These are phyloP conservation scores for Ophion costatus DNA, from an alignment of 2,888 invertebrate genomes.

Conservation along the genomic window DNA sequence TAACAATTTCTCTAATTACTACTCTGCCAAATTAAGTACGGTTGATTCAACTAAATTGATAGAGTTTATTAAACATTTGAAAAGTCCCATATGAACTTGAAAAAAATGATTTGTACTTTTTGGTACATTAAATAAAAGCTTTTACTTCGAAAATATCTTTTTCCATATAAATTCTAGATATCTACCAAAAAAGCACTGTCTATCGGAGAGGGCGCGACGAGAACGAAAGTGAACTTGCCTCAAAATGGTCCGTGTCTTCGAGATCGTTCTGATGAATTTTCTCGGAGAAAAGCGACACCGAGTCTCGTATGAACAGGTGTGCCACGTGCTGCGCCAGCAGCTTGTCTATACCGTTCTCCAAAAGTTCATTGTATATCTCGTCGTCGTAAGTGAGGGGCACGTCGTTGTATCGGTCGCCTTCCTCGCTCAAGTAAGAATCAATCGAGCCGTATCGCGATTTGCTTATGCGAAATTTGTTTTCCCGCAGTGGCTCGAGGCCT, in stretches of 20 bases:
- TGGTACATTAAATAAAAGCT: too few species aligned
- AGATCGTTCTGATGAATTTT: slow-evolving; percentile 96
- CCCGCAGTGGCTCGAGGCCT: slow-evolving; percentile 89
- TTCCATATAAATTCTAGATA: too few species aligned
- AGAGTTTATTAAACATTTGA: too few species aligned
- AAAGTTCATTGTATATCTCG: slow-evolving; percentile 91
- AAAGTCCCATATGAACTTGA: too few species aligned
- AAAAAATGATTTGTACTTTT: too few species aligned
- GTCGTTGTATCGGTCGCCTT: slow-evolving; percentile 96
- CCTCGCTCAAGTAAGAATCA: slow-evolving; percentile 96
- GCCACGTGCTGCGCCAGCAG: slow-evolving; percentile 97
- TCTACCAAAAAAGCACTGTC: too few species aligned
- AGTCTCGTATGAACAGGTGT: slow-evolving; percentile 98
- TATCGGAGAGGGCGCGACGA: not conserved
- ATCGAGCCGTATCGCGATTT: slow-evolving; percentile 99
- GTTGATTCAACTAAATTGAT: too few species aligned
- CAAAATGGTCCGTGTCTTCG: slow-evolving; percentile 99
- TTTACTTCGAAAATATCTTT: too few species aligned
- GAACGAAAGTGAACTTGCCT: slow-evolving; percentile 85
- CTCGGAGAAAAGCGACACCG: slow-evolving; percentile 97
- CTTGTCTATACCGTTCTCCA: slow-evolving; percentile 96
- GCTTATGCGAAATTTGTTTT: slow-evolving; percentile 92
- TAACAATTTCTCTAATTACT: too few species aligned
- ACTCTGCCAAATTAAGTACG: too few species aligned
- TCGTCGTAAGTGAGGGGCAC: slow-evolving; percentile 94